These are phyloP conservation scores for Chaetodon auriga DNA, from an alignment of 2,113 vertebrate species.

Conservation along the genomic window DNA sequence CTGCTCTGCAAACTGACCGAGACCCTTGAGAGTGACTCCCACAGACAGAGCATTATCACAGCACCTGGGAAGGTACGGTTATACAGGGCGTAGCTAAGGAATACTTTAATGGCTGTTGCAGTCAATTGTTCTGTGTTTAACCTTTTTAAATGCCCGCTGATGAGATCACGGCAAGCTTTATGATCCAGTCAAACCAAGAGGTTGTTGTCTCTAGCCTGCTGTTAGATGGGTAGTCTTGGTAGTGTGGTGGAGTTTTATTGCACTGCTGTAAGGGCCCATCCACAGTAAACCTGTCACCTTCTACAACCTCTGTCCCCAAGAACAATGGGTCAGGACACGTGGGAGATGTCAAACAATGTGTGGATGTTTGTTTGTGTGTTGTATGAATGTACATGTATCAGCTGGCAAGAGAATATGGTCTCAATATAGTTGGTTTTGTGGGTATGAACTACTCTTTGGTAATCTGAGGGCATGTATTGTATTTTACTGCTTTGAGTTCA, in stretches of 20 bases:
- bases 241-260: constrained; percentile 73
- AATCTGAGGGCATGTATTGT: constrained; percentile 78
- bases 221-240: constrained; percentile 82
- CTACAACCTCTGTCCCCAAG: constrained; percentile 18
- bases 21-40: constrained; percentile 87
- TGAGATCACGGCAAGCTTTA: constrained; percentile 72
- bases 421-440: constrained; percentile 44
- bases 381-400: constrained; percentile 67
- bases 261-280: constrained; percentile 82
- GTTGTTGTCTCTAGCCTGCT: constrained; percentile 55
- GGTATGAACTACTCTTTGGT: constrained; percentile 81
- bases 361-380: constrained; percentile 47
- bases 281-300: constrained; percentile 63
- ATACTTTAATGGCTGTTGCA: background rate
- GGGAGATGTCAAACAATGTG: constrained; percentile 70
- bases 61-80: constrained; percentile 82
- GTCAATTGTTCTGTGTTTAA: background rate
- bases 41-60: constrained; percentile 81
- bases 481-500: background rate
- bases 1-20: constrained; percentile 90
- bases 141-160: constrained; percentile 67
- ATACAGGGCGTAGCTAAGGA: background rate
- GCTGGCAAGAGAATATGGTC: constrained; percentile 57
- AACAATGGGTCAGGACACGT: constrained; percentile 48
- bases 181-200: constrained; percentile 68